Base-by-base conservation (phyloP, 2,113 vertebrate genomes). In the Oceanodroma tethys region DNA sequence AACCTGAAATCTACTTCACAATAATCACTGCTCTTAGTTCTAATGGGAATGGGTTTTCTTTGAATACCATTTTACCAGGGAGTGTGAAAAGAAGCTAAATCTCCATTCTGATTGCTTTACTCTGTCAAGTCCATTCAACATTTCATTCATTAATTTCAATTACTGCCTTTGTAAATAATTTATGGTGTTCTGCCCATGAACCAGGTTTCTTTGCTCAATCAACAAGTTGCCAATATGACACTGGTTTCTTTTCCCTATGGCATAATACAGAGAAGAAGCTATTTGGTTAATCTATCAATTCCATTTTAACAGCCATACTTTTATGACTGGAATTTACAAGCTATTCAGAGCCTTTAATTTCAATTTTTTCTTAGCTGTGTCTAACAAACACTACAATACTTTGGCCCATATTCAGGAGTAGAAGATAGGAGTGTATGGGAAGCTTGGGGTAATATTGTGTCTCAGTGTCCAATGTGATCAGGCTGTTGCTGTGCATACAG, bases 71-170 rank as follows among this genome's bases (percentile, higher is more conserved):
- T 95, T 95, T 62, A 91, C 30, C 48, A 94, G 59, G 23, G 56
- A 43, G 27, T 93, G 32, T 81, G 72, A 94, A 86, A 88, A 95
- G 83, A 90, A 96, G 63, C 16, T 86, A 89, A 92, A 86, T 90
- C 59, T 96, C 53, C 63, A 27, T 82, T 96, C 86, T 92, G 48
- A 96, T 86, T 86, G 30, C 71, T 95, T 94, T 89, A 78, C 25
- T 93, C 81, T 93, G 62, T 68, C 84, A 92, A 80, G 36, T 43
- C 63, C 47, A 78, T 93, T 96, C 58, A 83, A 73, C 30, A 82
- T 70, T 96, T 92, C 30, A 47, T 95, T 94, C 52, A 86, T 93
- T 93, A 91, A 96, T 97, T 97, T 96, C 96, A 95, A 97, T 97
- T 92, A 92, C 30, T 88, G 23, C 13, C 40, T 93, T 91, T 76